Evolutionary conservation across 64 coral and sea anemone species (phyloP).

Genomic region (Pocillopora damicornis): DNA sequence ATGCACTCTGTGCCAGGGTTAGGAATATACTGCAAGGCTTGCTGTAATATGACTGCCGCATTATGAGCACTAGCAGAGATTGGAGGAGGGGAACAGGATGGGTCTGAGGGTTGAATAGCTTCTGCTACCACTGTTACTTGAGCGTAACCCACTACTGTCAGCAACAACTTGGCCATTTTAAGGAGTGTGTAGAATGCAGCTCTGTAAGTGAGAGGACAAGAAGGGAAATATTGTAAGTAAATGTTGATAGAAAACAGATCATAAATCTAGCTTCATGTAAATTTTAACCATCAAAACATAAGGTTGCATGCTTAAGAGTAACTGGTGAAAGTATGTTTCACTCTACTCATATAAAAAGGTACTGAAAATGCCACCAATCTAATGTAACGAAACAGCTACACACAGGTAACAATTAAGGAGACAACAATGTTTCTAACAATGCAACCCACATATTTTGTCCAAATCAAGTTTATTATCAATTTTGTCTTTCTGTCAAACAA

Average conservation of each 20-base stretch:
- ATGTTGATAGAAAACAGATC: not conserved
- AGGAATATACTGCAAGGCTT: conserved; percentile 90
- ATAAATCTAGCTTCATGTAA: no score
- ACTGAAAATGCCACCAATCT: no score
- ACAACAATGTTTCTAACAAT: no score
- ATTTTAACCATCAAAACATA: no score
- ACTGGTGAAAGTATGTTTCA: no score
- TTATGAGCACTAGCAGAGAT: conserved; percentile 80
- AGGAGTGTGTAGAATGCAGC: conserved; percentile 75
- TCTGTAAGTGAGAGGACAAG: conserved; percentile 28
- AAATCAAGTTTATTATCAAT: no score
- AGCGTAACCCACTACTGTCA: conserved; percentile 90
- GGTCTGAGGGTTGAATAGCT: conserved; percentile 67
- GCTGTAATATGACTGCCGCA: conserved; percentile 92
- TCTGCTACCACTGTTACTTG: conserved; percentile 95
- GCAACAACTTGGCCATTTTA: conserved; percentile 84
- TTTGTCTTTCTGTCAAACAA: no score
- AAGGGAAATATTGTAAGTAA: not conserved
- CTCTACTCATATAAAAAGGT: no score
- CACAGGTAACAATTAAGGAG: no score
- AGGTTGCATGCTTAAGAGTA: no score
- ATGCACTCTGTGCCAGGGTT: conserved; percentile 85
- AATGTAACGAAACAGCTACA: no score
- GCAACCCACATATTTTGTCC: no score
- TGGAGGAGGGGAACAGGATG: conserved; percentile 42